Evolutionary conservation across 2,888 invertebrate genomes (phyloP).

Genomic region (Zaprionus obscuricornis): DNA sequence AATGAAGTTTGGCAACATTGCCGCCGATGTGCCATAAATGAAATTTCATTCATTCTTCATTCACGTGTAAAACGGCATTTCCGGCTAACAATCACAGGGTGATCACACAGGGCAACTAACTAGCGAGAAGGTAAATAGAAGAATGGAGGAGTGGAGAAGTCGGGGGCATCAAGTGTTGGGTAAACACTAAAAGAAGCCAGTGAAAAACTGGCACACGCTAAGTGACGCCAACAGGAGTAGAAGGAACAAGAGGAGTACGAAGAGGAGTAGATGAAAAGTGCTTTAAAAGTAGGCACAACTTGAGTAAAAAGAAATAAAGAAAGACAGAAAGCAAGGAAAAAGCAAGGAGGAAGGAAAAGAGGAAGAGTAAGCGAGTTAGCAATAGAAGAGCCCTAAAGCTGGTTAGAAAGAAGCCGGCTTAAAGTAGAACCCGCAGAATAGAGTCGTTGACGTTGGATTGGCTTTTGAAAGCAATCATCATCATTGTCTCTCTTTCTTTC

Average conservation of each 20-base stretch:
- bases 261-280: constrained; percentile 8
- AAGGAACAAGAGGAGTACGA: not conserved
- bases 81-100: constrained; percentile 69
- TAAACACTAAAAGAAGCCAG: constrained; percentile 70
- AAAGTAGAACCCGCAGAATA: constrained; percentile 66
- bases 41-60: constrained; percentile 53
- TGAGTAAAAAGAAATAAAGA: constrained; percentile 48
- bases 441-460: constrained; percentile 77
- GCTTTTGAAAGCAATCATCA: constrained; percentile 66
- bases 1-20: constrained; percentile 57
- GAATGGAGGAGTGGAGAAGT: not conserved
- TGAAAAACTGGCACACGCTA: constrained; percentile 74
- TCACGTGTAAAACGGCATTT: constrained; percentile 80
- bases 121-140: constrained; percentile 2
- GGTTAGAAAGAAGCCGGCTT: constrained; percentile 41
- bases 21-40: constrained; percentile 17
- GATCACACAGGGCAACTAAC: constrained; percentile 34
- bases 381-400: constrained; percentile 27
- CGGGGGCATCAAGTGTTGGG: constrained; percentile 42
- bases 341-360: constrained; percentile 21
- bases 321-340: constrained; percentile 11
- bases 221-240: constrained; percentile 44
- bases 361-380: constrained; percentile 26
- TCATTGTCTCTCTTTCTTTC: constrained; percentile 26
- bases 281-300: constrained; percentile 58